Base-by-base conservation (phyloP, 2,888 invertebrate genomes). In the Neoascia interrupta region DNA sequence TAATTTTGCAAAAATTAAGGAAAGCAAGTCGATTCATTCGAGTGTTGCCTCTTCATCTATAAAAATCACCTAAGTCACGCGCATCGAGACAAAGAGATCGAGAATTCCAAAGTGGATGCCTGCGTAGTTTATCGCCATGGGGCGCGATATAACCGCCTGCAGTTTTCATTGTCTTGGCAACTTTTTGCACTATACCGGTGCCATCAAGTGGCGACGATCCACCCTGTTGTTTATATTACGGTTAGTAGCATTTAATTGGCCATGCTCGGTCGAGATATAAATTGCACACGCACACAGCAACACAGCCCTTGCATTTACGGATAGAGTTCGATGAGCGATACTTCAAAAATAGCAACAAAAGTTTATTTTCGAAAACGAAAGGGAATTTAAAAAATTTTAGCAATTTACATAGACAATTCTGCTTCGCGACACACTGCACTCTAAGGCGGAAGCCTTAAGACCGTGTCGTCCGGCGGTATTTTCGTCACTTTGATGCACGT, bases 321-420 rank as follows among this genome's bases (percentile, higher is more conserved):
- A 37, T 39, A 51, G 39, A 63, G 49, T 41, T 51, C 51, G 26
- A 64, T 56, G 64, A 43, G 49, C 15, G 37, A 23, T 39, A 66
- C 53, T 45, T 53, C 37, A 15, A 73, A 73, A 73, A 73, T 73
- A 73, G 53, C 61, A 61, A 11, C 1, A 5, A 51, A 61, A 31
- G 49, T 37, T 47, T 63, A 49, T 63, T 58, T 51, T 64, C n/a
- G 45, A 43, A 51, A 28, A 23, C 19, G 10, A 49, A 39, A 19
- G 49, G 34, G 47, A 43, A 51, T 19, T 41, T n/a, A 15, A 41
- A 41, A 49, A 51, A n/a, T 58, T 58, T 58, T 45, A n/a, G n/a
- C 13, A 58, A 69, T 60, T 69, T 51, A 26, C 60, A 53, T 47
- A 47, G 36, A n/a, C n/a, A n/a, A n/a, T n/a, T n/a, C n/a, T n/a